phyloP scores from a whole-genome alignment of 2,797 vertebrate genomes.

The Platyrinchus mystaceus region DNA sequence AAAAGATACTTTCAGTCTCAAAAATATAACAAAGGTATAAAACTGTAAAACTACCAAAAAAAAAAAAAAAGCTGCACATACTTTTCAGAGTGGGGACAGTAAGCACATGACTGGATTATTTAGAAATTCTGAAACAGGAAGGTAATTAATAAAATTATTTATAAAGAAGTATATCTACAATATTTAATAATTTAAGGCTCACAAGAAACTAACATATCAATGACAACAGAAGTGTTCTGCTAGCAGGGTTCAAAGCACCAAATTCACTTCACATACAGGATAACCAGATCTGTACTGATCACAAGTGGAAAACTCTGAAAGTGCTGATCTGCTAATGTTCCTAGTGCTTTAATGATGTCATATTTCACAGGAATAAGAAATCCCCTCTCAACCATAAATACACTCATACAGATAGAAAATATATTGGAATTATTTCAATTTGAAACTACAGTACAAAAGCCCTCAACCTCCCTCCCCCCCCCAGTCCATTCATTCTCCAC shows the following conservation, averaged over 20 bases:
- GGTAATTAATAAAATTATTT: slow-evolving; percentile 50
- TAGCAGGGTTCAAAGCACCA: slow-evolving; percentile 61
- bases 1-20: neutral
- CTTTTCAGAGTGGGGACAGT: slow-evolving; percentile 4
- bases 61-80: neutral
- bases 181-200: slow-evolving; percentile 75
- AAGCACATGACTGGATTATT: slow-evolving; percentile 38
- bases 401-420: slow-evolving; percentile 60
- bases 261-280: slow-evolving; percentile 62
- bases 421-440: slow-evolving; percentile 57
- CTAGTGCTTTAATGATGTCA: neutral
- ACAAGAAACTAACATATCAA: slow-evolving; percentile 63
- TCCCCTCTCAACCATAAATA: slow-evolving; percentile 51
- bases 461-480: neutral
- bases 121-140: slow-evolving; percentile 30
- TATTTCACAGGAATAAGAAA: slow-evolving; percentile 49
- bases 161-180: slow-evolving; percentile 58
- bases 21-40: neutral
- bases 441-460: slow-evolving; percentile 58
- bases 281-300: slow-evolving; percentile 51
- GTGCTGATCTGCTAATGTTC: slow-evolving; percentile 41
- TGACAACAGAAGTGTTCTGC: slow-evolving; percentile 50
- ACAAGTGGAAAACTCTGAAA: slow-evolving; percentile 60
- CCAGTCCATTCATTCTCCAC: slow-evolving; percentile 26
- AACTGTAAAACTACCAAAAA: neutral